Evolutionary conservation across 2,113 vertebrate genomes (phyloP).

Genomic region (Syngnathoides biaculeatus): DNA sequence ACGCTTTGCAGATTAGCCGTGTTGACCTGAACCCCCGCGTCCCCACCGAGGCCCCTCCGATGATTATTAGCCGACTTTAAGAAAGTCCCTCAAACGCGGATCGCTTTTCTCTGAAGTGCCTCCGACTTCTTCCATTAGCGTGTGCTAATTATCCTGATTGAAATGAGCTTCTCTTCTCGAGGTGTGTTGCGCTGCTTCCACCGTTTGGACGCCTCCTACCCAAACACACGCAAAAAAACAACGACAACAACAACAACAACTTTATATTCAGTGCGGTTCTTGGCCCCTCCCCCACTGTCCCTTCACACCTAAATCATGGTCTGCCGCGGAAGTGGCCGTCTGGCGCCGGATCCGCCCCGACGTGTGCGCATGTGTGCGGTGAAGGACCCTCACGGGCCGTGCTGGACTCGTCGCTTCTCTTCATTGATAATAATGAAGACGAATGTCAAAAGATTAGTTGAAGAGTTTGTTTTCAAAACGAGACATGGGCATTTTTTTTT

Average conservation of each 20-base stretch:
- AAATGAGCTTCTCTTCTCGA: constrained; percentile 76
- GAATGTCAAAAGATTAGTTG: constrained; percentile 80
- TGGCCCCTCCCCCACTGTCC: constrained; percentile 34
- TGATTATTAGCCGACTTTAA: constrained; percentile 74
- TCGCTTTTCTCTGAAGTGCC: constrained; percentile 78
- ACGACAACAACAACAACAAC: constrained; percentile 12
- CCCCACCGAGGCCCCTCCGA: constrained; percentile 31
- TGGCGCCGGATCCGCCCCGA: constrained; percentile 75
- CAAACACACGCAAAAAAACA: neutral
- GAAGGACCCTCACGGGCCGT: constrained; percentile 76
- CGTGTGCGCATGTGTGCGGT: constrained; percentile 74
- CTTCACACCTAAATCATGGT: constrained; percentile 64
- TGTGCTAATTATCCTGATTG: constrained; percentile 79
- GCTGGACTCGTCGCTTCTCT: constrained; percentile 74
- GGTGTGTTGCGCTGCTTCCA: constrained; percentile 53
- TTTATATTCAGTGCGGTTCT: constrained; percentile 57
- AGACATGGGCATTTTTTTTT: no score
- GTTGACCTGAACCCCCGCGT: no score
- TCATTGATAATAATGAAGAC: constrained; percentile 82
- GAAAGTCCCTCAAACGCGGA: constrained; percentile 77
- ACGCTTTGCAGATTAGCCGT: constrained; percentile 62
- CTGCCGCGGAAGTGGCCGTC: constrained; percentile 68
- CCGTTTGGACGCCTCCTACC: constrained; percentile 23
- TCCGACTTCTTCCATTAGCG: constrained; percentile 80
- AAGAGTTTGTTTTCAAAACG: no score